phyloP scores from a whole-genome alignment of 2,797 vertebrate genomes.

The Liasis olivaceus region DNA sequence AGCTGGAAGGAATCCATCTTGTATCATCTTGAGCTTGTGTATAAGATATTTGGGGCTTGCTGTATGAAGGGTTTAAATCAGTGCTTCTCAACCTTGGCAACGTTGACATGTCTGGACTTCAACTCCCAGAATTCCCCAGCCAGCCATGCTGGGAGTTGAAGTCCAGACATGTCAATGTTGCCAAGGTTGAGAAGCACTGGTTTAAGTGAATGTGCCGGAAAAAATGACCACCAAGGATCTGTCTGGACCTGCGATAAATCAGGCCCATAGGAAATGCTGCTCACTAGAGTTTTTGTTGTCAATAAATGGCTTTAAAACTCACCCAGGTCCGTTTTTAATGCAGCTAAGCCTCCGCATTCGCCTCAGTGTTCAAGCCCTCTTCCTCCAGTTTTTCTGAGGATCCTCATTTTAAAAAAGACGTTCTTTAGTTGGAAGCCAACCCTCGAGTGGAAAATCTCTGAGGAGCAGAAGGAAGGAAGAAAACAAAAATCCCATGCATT shows the following conservation, averaged over 20 bases:
- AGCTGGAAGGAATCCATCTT: background rate
- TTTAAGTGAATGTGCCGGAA: background rate
- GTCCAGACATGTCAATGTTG: no score
- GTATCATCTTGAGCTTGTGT: background rate
- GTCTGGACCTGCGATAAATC: background rate
- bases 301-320: constrained; percentile 9
- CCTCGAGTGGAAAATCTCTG: background rate
- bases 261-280: background rate
- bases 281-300: background rate
- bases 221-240: background rate
- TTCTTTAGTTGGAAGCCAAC: background rate
- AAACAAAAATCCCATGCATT: background rate
- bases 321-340: constrained; percentile 8
- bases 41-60: background rate
- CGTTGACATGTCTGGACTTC: no score
- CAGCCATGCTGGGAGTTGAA: no score
- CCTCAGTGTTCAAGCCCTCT: background rate
- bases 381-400: constrained; percentile 16
- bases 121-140: no score
- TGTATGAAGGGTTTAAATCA: background rate
- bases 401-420: background rate
- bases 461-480: background rate
- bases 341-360: constrained; percentile 18
- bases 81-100: no score
- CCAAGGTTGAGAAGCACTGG: background rate